Conservation (phyloP, 2,888 invertebrate genomes). For the Eristalis tenax region DNA sequence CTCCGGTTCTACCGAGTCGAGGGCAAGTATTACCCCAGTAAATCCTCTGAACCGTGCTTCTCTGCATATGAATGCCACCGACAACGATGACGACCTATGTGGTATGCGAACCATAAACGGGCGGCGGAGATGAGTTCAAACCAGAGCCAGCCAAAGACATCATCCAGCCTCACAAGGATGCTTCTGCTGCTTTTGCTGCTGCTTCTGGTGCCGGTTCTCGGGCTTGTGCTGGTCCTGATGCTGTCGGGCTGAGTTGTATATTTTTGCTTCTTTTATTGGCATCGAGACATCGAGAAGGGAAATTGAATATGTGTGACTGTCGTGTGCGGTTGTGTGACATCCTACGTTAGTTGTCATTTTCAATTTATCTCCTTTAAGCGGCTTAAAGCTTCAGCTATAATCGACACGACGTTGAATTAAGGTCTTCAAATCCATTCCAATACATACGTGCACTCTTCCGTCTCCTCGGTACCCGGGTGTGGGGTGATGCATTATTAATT, state of each 20-base stretch:
- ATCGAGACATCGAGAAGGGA: slow-evolving; percentile 60
- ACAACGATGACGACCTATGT: slow-evolving; percentile 35
- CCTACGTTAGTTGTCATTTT: slow-evolving; percentile 60
- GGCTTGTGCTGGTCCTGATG: slow-evolving; percentile 4
- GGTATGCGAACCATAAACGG: slow-evolving; percentile 39
- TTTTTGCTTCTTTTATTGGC: slow-evolving; percentile 51
- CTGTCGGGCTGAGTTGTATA: slow-evolving; percentile 52
- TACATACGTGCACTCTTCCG: not conserved
- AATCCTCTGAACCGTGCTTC: slow-evolving; percentile 66
- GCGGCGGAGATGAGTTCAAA: not conserved
- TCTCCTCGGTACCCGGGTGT: not conserved
- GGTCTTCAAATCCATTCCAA: slow-evolving; percentile 40
- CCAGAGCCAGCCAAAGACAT: slow-evolving; percentile 6
- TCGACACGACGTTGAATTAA: slow-evolving; percentile 29
- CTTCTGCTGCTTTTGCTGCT: not conserved
- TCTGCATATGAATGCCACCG: slow-evolving; percentile 68
- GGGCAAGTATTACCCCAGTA: slow-evolving; percentile 65
- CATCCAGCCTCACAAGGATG: not conserved
- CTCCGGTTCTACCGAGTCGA: slow-evolving; percentile 17
- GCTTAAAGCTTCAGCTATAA: slow-evolving; percentile 40
- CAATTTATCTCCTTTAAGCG: slow-evolving; percentile 63
- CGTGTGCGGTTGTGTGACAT: slow-evolving; percentile 37
- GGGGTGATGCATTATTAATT: slow-evolving; percentile 58
- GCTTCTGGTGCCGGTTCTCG: not conserved
- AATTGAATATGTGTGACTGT: slow-evolving; percentile 63